Percentiles rank a stretch among this genome's conserved stretches.
phyloP scores from a whole-genome alignment of 2,888 invertebrate species.

The Eristalinus sepulchralis region DNA sequence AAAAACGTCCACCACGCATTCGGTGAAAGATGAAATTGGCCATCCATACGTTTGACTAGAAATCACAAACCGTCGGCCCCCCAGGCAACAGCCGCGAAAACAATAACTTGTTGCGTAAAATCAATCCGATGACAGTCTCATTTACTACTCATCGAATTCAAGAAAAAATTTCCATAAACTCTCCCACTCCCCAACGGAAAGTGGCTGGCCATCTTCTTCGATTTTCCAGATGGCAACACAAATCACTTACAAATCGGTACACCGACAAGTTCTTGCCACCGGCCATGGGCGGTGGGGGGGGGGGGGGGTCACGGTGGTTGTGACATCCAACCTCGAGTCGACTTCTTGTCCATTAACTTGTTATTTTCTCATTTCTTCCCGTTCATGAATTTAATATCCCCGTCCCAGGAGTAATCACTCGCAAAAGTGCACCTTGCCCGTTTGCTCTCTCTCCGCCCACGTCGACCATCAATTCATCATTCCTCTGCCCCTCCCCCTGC shows the following conservation, averaged over 20 bases:
- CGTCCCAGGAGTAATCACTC: background rate
- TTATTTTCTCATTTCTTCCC: background rate
- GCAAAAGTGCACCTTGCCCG: conserved; percentile 5
- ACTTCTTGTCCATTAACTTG: conserved; percentile 12
- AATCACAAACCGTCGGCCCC: too few relatives aligned
- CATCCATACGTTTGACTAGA: too few relatives aligned
- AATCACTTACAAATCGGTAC: conserved; percentile 7
- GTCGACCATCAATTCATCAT: background rate
- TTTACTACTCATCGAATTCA: background rate
- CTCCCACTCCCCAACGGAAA: background rate
- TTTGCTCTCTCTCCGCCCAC: background rate
- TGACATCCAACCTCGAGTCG: background rate
- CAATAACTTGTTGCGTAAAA: background rate
- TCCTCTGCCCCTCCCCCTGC: too few relatives aligned
- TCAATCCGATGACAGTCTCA: background rate
- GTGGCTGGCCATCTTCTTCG: background rate
- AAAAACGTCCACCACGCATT: too few relatives aligned
- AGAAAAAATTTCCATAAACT: background rate
- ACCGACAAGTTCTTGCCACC: background rate
- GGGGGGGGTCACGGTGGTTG: too few relatives aligned
- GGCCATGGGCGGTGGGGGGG: background rate
- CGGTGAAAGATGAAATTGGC: too few relatives aligned
- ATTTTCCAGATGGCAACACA: conserved; percentile 14
- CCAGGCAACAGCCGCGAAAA: too few relatives aligned
- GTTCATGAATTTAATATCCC: background rate